Percentiles rank a stretch among this genome's conserved stretches.
These are phyloP conservation scores for Cepaea hortensis DNA, from an alignment of 2,888 invertebrate genomes.

Conservation along the genomic window DNA sequence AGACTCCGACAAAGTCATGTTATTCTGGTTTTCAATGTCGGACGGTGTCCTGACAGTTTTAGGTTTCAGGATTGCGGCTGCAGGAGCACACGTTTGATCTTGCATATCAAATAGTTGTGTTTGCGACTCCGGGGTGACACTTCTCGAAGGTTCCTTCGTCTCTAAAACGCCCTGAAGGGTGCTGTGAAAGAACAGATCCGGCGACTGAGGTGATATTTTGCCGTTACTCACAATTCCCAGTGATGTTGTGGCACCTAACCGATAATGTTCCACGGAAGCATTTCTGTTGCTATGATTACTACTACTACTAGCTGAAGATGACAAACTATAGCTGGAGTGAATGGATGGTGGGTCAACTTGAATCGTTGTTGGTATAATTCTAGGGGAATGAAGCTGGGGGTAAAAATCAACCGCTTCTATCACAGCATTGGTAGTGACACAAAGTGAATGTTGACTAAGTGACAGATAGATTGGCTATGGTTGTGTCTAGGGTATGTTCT, in stretches of 20 bases:
- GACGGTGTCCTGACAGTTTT: constrained; percentile 43
- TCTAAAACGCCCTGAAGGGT: background rate
- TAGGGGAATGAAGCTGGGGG: background rate
- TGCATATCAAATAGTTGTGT: background rate
- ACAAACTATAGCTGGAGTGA: constrained; percentile 17
- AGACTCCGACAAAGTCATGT: constrained; percentile 33
- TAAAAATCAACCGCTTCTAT: no score
- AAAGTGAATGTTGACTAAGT: no score
- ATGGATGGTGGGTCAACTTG: constrained; percentile 40
- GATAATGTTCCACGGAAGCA: background rate
- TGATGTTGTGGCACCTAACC: background rate
- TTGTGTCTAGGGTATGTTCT: no score
- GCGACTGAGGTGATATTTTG: background rate
- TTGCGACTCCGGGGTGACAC: background rate
- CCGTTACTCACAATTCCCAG: no score
- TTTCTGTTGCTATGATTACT: background rate
- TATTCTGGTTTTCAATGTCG: constrained; percentile 46
- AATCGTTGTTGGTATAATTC: constrained; percentile 35
- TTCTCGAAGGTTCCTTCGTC: background rate
- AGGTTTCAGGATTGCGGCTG: background rate
- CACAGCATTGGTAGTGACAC: no score
- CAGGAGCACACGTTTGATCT: background rate
- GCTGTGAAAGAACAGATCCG: background rate
- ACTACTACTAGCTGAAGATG: background rate
- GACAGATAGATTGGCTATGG: no score